Conservation (phyloP, 1,140 invertebrate species). For the Calephelis nemesis region DNA sequence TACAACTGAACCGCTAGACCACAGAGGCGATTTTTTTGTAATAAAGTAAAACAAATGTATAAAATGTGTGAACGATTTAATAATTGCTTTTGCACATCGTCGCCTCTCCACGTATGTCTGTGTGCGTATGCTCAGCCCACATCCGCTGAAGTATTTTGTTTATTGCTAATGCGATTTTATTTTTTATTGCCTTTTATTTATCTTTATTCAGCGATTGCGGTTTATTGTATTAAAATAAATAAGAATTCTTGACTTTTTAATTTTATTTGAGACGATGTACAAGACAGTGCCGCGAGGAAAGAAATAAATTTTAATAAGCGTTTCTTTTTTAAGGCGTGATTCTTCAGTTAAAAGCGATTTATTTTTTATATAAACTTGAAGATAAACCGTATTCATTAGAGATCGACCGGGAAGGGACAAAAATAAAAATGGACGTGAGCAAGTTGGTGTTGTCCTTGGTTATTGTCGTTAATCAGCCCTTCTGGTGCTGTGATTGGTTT, state of each 20-base stretch:
- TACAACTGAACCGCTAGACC: too few species aligned
- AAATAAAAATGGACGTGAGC: slow-evolving; percentile 72
- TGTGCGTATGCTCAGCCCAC: slow-evolving; percentile 70
- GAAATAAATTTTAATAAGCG: slow-evolving; percentile 80
- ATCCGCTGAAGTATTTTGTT: slow-evolving; percentile 79
- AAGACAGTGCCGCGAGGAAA: slow-evolving; percentile 74
- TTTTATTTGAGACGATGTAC: slow-evolving; percentile 75
- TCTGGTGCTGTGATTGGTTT: slow-evolving; percentile 57
- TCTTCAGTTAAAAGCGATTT: slow-evolving; percentile 79
- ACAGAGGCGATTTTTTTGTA: neutral
- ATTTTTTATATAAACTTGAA: slow-evolving; percentile 78
- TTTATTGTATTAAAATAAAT: slow-evolving; percentile 80
- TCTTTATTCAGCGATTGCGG: slow-evolving; percentile 79
- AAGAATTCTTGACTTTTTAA: slow-evolving; percentile 79
- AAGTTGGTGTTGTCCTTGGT: slow-evolving; percentile 71
- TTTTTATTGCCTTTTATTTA: slow-evolving; percentile 80
- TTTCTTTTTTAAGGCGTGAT: slow-evolving; percentile 80
- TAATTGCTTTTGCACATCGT: slow-evolving; percentile 33
- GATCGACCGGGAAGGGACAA: slow-evolving; percentile 74
- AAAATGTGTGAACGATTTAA: slow-evolving; percentile 29
- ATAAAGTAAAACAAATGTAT: slow-evolving; percentile 8
- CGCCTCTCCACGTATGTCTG: slow-evolving; percentile 51
- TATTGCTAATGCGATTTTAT: slow-evolving; percentile 79
- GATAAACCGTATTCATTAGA: slow-evolving; percentile 79
- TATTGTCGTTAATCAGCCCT: slow-evolving; percentile 73